A percentile compares a stretch with the other conserved stretches of the same genome.
These are phyloP conservation scores for Latrodectus hesperus DNA, from an alignment of 2,888 invertebrate genomes.

Conservation along the genomic window DNA sequence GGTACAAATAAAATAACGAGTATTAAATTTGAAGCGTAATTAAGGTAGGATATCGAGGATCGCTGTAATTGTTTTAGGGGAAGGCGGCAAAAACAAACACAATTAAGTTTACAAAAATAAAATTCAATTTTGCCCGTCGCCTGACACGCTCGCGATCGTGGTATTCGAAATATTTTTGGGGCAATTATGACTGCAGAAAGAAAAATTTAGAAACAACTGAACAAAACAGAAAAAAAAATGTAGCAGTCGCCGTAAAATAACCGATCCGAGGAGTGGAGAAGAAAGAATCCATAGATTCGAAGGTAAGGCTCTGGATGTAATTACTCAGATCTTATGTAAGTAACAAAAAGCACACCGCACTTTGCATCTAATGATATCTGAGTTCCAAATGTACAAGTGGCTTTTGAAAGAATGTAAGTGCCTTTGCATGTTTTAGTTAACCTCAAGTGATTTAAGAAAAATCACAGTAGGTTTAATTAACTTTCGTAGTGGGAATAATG, in stretches of 20 bases:
- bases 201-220: background rate
- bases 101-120: background rate
- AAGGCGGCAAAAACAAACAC: background rate
- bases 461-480: too few species aligned
- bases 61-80: constrained; percentile 13
- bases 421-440: too few species aligned
- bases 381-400: too few species aligned
- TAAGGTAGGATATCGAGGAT: constrained; percentile 15
- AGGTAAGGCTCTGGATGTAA: constrained; percentile 36
- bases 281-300: constrained; percentile 37
- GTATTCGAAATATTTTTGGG: constrained; percentile 26
- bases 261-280: constrained; percentile 22
- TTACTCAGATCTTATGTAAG: constrained; percentile 42
- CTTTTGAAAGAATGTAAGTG: too few species aligned
- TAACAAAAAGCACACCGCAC: constrained; percentile 43
- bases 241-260: constrained; percentile 40
- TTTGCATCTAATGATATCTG: background rate
- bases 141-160: constrained; percentile 36
- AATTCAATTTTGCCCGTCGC: constrained; percentile 33
- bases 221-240: background rate
- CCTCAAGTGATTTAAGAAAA: too few species aligned
- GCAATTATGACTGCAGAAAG: constrained; percentile 39
- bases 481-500: too few species aligned
- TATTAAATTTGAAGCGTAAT: constrained; percentile 8
- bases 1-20: background rate